These are phyloP conservation scores for Elanoides forficatus DNA, from an alignment of 2,113 vertebrate species.

Conservation along the genomic window DNA sequence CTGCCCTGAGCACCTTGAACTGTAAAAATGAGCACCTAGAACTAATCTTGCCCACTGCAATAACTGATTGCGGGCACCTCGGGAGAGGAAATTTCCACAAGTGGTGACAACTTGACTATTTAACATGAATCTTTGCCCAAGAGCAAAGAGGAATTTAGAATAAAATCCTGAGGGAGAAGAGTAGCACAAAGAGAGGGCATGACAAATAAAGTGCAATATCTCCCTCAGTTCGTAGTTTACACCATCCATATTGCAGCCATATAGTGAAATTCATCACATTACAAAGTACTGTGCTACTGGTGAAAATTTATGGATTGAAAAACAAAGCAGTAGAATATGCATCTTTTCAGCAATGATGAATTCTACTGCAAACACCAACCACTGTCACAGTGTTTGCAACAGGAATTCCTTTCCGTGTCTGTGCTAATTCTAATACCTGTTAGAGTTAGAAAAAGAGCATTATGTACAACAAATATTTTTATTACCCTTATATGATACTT, in stretches of 20 bases:
- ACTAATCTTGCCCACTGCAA: background rate
- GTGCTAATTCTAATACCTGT: background rate
- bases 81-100: background rate
- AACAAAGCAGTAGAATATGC: background rate
- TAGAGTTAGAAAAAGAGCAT: background rate
- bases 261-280: background rate
- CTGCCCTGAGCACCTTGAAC: background rate
- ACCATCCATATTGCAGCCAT: background rate
- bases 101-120: background rate
- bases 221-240: background rate
- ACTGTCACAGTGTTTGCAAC: background rate
- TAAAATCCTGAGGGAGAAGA: background rate
- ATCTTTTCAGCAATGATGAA: conserved; percentile 24
- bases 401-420: background rate
- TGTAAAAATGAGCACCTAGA: background rate
- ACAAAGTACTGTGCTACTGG: background rate
- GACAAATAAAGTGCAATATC: background rate
- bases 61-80: background rate
- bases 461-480: background rate
- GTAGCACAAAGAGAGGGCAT: background rate
- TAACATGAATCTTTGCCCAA: background rate
- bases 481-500: background rate
- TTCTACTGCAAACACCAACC: background rate
- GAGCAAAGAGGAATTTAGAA: background rate
- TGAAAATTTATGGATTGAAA: conserved; percentile 10